Base-by-base conservation (phyloP, 2,113 vertebrate genomes). In the Mastomys coucha region DNA sequence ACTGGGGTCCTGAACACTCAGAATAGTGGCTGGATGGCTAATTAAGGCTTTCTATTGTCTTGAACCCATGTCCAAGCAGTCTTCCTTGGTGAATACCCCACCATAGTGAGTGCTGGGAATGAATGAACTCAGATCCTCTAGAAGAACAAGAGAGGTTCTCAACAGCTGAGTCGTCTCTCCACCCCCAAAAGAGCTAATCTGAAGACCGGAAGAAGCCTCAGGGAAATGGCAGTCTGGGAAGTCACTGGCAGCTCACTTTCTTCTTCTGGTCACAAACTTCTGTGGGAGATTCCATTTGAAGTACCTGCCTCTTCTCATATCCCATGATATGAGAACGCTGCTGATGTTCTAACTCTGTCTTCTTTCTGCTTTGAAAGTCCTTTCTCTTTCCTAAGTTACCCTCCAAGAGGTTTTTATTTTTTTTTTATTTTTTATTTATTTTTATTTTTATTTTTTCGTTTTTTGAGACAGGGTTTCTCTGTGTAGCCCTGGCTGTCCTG, bases 191-290 rank as follows among this genome's bases (percentile, higher is more conserved):
- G 24, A 45, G 26, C 73, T 45, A 76, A n/a, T 24, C 72, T 75
- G 42, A 75, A 75, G 45, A 20, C 17, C 31, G 16, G 1, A 28
- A 84, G n/a, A 2, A 19, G 56, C 11, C 7, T 5, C 0, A 0
- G 22, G 28, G 77, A 51, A 45, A 13, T 39, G 72, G 26, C 0
- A 31, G 12, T 65, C 51, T 60, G 33, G 58, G 72, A 33, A 94
- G 22, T 39, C 39, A 7, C 10, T 76, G 73, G 22, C 70, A 36
- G 45, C 9, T 36, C 67, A 69, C 33, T 67, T 28, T 22, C 24
- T 36, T 70, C 8, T 69, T 56, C 7, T 91, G 31, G 77, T 91
- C 42, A 89, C 42, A 36, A 69, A 73, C 19, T 77, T 31, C 77
- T 82, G 14, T n/a, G 26, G 70, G n/a, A 82, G 14, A 53, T 91